Evolutionary conservation across 2,113 vertebrate genomes (phyloP).

Genomic region (Tragulus kanchil): DNA sequence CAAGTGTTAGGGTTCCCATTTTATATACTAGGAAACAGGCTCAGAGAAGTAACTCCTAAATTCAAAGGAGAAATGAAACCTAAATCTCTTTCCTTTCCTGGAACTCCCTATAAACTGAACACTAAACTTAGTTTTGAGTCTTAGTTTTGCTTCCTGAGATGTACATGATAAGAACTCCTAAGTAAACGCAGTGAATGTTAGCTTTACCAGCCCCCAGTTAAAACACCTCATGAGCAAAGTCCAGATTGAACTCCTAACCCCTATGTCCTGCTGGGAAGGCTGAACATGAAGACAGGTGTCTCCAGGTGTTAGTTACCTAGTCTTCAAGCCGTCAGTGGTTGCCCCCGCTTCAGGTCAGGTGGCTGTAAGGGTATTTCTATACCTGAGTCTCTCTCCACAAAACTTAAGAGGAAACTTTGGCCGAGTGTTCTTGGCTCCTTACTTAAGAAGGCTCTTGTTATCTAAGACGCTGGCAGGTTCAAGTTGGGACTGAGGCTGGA

Average conservation of each 20-base stretch:
- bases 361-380: background rate
- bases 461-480: background rate
- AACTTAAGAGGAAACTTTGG: background rate
- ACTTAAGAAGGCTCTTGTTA: background rate
- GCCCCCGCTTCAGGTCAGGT: background rate
- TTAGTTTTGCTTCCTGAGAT: background rate
- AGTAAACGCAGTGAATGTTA: background rate
- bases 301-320: slow-evolving; percentile 75
- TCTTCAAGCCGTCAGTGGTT: background rate
- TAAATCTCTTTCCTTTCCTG: background rate
- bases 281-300: background rate
- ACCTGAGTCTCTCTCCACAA: background rate
- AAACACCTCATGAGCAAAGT: background rate
- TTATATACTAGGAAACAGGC: background rate
- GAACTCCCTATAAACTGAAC: background rate
- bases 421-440: background rate
- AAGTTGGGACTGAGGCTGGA: slow-evolving; percentile 11
- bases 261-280: background rate
- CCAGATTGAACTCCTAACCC: too few species aligned
- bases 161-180: background rate
- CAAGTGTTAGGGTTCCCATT: background rate
- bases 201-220: background rate
- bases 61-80: slow-evolving; percentile 59
- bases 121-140: background rate
- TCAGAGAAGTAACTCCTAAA: background rate